Conservation (phyloP, 2,113 vertebrate genomes). For the Esox niger region DNA sequence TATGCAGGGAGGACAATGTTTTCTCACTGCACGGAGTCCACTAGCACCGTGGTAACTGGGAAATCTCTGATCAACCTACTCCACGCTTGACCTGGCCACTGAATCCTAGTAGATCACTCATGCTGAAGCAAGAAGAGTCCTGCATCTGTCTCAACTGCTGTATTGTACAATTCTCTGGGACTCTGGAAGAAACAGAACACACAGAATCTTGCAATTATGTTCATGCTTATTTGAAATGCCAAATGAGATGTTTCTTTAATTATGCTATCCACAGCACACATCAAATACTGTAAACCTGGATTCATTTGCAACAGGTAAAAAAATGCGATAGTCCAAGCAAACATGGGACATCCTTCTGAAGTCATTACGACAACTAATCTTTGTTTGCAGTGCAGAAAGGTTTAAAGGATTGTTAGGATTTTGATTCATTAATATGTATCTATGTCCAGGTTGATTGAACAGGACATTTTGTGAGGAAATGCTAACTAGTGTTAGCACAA, state of each 20-base stretch:
- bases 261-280: background rate
- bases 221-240: slow-evolving; percentile 9
- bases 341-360: no score
- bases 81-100: slow-evolving; percentile 48
- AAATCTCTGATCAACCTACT: slow-evolving; percentile 41
- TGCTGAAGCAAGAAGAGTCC: slow-evolving; percentile 40
- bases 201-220: background rate
- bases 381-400: no score
- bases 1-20: background rate
- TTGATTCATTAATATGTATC: no score
- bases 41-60: slow-evolving; percentile 51
- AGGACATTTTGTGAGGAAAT: no score
- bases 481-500: no score
- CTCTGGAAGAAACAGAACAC: background rate
- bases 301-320: background rate
- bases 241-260: background rate
- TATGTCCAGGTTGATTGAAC: no score
- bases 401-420: no score
- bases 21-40: slow-evolving; percentile 46
- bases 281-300: background rate
- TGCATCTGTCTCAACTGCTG: slow-evolving; percentile 17
- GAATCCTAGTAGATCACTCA: slow-evolving; percentile 45
- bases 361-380: no score
- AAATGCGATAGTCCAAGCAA: background rate
- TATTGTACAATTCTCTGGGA: background rate